phyloP scores from a whole-genome alignment of 2,113 vertebrate genomes.

The Pterophyllum scalare region DNA sequence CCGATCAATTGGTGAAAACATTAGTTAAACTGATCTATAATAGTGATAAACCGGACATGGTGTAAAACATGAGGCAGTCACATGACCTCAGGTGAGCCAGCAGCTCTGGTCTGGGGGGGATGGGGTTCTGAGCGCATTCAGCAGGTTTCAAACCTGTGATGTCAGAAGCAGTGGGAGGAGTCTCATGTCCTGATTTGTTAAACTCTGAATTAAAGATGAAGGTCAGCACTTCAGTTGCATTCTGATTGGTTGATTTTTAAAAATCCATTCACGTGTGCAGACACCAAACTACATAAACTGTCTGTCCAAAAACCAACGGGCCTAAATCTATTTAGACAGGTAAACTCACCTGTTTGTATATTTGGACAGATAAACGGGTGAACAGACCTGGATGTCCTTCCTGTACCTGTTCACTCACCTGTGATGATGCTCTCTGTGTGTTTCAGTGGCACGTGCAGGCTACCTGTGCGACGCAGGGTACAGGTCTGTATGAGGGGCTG shows the following conservation, averaged over 20 bases:
- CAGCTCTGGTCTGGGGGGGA: neutral
- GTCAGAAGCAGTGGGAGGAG: neutral
- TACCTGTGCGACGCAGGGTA: conserved; percentile 90
- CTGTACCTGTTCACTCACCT: neutral
- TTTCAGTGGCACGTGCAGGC: conserved; percentile 88
- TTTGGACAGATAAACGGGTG: neutral
- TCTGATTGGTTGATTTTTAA: neutral
- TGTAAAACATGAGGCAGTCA: neutral
- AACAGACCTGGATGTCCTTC: neutral
- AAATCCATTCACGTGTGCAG: neutral
- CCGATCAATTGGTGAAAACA: too few relatives aligned
- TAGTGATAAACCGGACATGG: too few relatives aligned
- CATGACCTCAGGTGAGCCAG: neutral
- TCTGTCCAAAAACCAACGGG: neutral
- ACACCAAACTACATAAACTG: too few relatives aligned
- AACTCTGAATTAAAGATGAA: too few relatives aligned
- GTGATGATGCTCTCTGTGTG: neutral
- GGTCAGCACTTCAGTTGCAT: neutral
- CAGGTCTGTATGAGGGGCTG: conserved; percentile 89
- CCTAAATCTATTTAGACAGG: neutral
- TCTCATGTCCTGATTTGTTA: neutral
- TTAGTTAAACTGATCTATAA: too few relatives aligned
- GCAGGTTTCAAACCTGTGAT: neutral
- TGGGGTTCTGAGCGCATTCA: neutral
- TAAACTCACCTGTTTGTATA: too few relatives aligned